A percentile compares a stretch with the other conserved stretches of the same genome.
These are phyloP conservation scores for Chiridota heheva DNA, from an alignment of 35 echinoderm and acorn worm genomes.

Conservation along the genomic window DNA sequence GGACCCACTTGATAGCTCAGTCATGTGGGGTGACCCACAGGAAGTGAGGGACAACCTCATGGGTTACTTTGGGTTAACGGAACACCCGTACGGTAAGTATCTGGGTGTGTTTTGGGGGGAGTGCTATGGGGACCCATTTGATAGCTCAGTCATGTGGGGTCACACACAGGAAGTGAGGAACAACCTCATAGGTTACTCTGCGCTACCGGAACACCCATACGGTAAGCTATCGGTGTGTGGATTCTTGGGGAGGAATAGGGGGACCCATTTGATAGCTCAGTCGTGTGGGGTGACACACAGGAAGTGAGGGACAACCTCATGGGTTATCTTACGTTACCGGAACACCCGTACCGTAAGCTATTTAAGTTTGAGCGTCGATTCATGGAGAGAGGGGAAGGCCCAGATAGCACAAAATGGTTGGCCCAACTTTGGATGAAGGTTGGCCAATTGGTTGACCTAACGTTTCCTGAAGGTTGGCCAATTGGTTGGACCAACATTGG, in stretches of 20 bases:
- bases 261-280: slow-evolving; percentile 42
- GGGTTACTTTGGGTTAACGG: slow-evolving; percentile 53
- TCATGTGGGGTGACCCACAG: slow-evolving; percentile 46
- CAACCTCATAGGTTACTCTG: slow-evolving; percentile 39
- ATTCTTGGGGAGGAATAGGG: too few relatives aligned
- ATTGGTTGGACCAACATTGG: too few relatives aligned
- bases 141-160: slow-evolving; percentile 55
- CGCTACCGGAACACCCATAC: slow-evolving; percentile 59
- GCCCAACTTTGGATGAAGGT: too few relatives aligned
- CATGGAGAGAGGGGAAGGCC: too few relatives aligned
- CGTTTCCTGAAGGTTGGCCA: too few relatives aligned
- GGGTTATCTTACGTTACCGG: slow-evolving; percentile 54
- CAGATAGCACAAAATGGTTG: too few relatives aligned
- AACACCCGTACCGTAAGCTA: slow-evolving; percentile 58
- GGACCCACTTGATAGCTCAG: slow-evolving; percentile 42
- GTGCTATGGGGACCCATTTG: slow-evolving; percentile 10
- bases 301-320: slow-evolving; percentile 35
- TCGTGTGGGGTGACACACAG: slow-evolving; percentile 49
- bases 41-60: slow-evolving; percentile 35
- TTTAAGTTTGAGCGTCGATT: too few relatives aligned
- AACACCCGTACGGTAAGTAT: slow-evolving; percentile 56
- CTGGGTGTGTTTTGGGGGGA: too few relatives aligned
- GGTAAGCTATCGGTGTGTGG: slow-evolving; percentile 54
- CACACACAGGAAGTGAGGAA: slow-evolving; percentile 50
- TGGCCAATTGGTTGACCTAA: too few relatives aligned